Conservation (phyloP, 2,113 vertebrate genomes). For the Rhombomys opimus region DNA sequence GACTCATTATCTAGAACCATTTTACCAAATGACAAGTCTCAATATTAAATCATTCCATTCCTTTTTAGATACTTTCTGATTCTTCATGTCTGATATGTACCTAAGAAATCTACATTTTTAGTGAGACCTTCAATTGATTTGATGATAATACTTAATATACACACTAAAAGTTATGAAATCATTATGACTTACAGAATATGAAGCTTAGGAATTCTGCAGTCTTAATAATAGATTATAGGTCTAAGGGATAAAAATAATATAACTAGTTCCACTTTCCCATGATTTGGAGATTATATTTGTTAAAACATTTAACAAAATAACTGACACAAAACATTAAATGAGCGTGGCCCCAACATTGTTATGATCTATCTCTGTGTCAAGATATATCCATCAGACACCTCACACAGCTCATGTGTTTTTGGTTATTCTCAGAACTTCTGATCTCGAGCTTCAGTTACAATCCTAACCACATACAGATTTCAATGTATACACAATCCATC, state of each 20-base stretch:
- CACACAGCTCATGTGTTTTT: not conserved
- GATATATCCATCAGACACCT: not conserved
- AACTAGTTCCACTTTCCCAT: not conserved
- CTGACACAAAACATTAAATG: not conserved
- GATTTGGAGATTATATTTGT: not conserved
- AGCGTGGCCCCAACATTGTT: not conserved
- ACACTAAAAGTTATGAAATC: not conserved
- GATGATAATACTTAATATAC: not conserved
- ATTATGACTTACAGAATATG: not conserved
- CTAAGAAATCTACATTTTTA: not conserved
- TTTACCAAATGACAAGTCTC: not conserved
- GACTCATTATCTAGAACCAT: not conserved
- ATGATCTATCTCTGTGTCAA: not conserved
- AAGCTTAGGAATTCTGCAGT: not conserved
- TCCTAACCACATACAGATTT: not conserved
- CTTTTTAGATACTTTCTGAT: not conserved
- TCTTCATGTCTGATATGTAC: not conserved
- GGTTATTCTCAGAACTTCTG: not conserved
- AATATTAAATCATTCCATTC: not conserved
- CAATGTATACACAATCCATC: not conserved
- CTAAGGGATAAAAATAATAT: not conserved
- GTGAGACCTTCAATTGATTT: not conserved
- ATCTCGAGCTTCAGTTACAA: not conserved
- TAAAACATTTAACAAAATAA: not conserved
- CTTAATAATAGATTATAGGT: no score